Evolutionary conservation across 1,140 invertebrate genomes (phyloP).

Genomic region (Drosophila repletoides): DNA sequence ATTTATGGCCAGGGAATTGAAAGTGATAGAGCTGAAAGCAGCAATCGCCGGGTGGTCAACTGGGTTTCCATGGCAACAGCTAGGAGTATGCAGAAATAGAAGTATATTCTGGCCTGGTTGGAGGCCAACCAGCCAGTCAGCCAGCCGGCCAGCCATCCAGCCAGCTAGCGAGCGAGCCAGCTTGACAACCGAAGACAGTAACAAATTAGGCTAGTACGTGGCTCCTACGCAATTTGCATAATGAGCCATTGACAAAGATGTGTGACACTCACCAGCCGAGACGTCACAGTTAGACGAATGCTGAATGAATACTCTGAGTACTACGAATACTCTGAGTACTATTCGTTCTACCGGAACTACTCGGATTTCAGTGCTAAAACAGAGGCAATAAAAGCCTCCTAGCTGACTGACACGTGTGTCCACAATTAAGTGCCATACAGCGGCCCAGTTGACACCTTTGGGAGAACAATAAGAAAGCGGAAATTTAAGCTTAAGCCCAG

Average conservation of each 20-base stretch:
- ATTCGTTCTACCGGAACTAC: background rate
- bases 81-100: no score
- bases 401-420: no score
- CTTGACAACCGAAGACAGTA: constrained; percentile 78
- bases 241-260: constrained; percentile 76
- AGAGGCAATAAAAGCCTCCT: constrained; percentile 55
- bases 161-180: constrained; percentile 44
- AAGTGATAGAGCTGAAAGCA: constrained; percentile 80
- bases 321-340: no score
- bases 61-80: no score
- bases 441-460: constrained; percentile 54
- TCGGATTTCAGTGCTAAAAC: constrained; percentile 52
- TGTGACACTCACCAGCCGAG: constrained; percentile 26
- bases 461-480: constrained; percentile 4
- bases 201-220: constrained; percentile 74
- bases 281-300: constrained; percentile 2
- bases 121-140: no score
- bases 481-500: constrained; percentile 6
- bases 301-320: no score
- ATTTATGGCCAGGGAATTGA: constrained; percentile 78
- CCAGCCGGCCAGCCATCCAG: constrained; percentile 21
- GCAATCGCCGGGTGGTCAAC: constrained; percentile 25
- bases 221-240: constrained; percentile 73
- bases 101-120: no score
- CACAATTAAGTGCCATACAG: no score